A percentile compares a stretch with the other conserved stretches of the same genome.
These are phyloP conservation scores for Lithophane leautieri DNA, from an alignment of 2,888 invertebrate genomes.

Conservation along the genomic window DNA sequence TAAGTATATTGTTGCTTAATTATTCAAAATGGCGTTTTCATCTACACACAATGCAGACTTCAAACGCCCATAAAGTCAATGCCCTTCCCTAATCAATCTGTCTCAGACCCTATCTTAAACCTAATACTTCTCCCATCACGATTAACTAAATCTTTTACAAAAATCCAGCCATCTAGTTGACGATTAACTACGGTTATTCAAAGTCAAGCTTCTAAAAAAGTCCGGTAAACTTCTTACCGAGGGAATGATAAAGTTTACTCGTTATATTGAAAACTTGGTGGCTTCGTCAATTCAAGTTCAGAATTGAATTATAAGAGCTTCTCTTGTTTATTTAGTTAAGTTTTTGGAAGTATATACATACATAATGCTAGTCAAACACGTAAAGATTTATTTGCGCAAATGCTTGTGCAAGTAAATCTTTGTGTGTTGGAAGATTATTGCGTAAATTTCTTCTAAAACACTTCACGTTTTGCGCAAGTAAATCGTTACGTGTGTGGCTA, in stretches of 20 bases:
- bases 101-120: background rate
- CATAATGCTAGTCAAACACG: too few relatives aligned
- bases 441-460: too few relatives aligned
- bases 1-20: background rate
- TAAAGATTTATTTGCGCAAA: too few relatives aligned
- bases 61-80: background rate
- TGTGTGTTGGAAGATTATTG: too few relatives aligned
- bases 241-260: constrained; percentile 63
- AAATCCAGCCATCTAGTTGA: constrained; percentile 28
- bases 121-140: background rate
- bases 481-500: too few relatives aligned
- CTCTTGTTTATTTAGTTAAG: constrained; percentile 14
- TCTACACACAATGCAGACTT: background rate
- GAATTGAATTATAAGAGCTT: constrained; percentile 58
- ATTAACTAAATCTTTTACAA: constrained; percentile 14
- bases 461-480: too few relatives aligned
- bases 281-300: constrained; percentile 53
- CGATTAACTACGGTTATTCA: constrained; percentile 34
- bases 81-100: background rate
- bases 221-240: constrained; percentile 35
- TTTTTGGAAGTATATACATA: background rate
- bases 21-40: background rate
- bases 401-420: too few relatives aligned
- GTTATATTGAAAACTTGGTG: constrained; percentile 65
- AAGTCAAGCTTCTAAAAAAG: constrained; percentile 36